phyloP scores from a whole-genome alignment of 2,888 invertebrate genomes.

The Marronus borbonicus region DNA sequence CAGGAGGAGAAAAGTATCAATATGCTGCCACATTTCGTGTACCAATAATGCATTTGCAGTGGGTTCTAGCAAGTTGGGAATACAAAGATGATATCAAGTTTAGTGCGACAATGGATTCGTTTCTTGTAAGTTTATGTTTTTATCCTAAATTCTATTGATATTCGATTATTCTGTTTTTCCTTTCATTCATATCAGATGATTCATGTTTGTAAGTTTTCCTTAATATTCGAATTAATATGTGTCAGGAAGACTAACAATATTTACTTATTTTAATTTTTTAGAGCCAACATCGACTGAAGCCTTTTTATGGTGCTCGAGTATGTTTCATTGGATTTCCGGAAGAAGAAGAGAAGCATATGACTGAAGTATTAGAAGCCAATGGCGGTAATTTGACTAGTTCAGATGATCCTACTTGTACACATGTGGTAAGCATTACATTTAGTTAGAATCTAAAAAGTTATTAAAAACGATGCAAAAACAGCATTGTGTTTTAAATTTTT shows the following conservation, averaged over 20 bases:
- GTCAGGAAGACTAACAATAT: not conserved
- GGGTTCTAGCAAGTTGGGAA: conserved; percentile 93
- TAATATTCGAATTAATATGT: not conserved
- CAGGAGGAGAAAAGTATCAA: conserved; percentile 94
- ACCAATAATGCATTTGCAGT: conserved; percentile 89
- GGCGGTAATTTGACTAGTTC: conserved; percentile 85
- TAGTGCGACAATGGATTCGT: conserved; percentile 79
- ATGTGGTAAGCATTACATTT: conserved; percentile 82
- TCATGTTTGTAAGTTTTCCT: conserved; percentile 20
- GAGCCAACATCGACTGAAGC: conserved; percentile 84
- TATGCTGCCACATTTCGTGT: conserved; percentile 92
- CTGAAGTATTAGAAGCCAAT: conserved; percentile 88
- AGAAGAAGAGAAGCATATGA: conserved; percentile 94
- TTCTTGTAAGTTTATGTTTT: conserved; percentile 73
- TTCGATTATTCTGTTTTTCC: conserved; percentile 50
- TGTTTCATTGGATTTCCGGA: conserved; percentile 92
- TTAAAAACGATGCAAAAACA: not conserved
- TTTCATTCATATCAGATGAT: conserved; percentile 32
- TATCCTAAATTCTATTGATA: conserved; percentile 17
- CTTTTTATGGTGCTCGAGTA: conserved; percentile 89
- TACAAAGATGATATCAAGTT: conserved; percentile 80
- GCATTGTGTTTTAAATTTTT: not conserved
- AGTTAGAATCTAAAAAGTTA: not conserved
- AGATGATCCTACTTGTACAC: conserved; percentile 90
- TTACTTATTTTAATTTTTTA: conserved; percentile 60